A percentile compares a stretch with the other conserved stretches of the same genome.
These are phyloP conservation scores for Cyanistes caeruleus DNA, from an alignment of 2,113 vertebrate genomes.

Conservation along the genomic window DNA sequence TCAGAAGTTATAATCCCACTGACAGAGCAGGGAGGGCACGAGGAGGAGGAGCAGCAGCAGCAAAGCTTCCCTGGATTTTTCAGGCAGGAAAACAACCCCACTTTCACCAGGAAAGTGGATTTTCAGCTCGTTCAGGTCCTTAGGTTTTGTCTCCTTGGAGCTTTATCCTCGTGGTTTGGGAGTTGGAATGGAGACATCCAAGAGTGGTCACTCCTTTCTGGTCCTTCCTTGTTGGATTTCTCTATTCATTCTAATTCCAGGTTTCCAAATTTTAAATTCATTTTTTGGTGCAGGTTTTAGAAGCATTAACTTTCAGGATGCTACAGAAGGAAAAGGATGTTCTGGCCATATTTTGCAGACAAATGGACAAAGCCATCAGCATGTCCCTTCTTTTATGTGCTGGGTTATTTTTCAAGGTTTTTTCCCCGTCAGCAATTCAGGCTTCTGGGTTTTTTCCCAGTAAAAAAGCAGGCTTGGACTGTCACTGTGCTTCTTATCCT, in stretches of 20 bases:
- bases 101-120: background rate
- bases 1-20: background rate
- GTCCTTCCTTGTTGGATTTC: background rate
- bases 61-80: background rate
- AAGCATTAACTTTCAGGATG: background rate
- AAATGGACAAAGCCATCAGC: background rate
- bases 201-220: background rate
- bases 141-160: background rate
- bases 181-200: background rate
- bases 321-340: background rate
- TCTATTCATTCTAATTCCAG: background rate
- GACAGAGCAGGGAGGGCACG: fast-evolving
- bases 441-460: background rate
- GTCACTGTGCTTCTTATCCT: background rate
- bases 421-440: background rate
- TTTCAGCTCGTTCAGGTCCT: background rate
- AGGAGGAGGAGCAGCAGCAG: background rate
- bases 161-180: background rate
- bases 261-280: background rate
- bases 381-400: background rate
- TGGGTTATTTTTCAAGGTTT: background rate
- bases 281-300: background rate
- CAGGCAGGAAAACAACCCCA: background rate
- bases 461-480: background rate
- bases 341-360: background rate